Evolutionary conservation across 1,140 invertebrate species (phyloP).

Genomic region (Potamilus streckersoni): DNA sequence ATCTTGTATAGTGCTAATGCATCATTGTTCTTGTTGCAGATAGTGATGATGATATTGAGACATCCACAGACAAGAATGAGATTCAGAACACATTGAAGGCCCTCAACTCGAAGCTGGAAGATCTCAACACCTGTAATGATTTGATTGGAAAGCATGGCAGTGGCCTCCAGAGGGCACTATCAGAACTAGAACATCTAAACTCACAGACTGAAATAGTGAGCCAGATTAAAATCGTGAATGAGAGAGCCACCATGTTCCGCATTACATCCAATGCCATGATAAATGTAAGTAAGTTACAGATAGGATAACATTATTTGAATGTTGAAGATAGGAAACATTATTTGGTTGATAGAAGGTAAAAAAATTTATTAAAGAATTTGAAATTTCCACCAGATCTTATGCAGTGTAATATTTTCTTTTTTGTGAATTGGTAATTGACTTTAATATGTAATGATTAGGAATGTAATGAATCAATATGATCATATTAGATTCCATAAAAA

Average conservation of each 20-base stretch:
- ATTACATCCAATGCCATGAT: constrained; percentile 97
- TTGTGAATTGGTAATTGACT: no score
- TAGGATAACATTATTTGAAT: no score
- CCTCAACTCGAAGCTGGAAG: constrained; percentile 79
- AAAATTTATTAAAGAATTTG: no score
- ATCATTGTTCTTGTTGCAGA: constrained; percentile 69
- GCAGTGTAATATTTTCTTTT: no score
- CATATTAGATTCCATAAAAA: no score
- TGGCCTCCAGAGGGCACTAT: constrained; percentile 83
- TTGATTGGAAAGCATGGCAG: constrained; percentile 88
- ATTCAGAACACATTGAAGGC: constrained; percentile 74
- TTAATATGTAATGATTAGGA: no score
- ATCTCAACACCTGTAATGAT: constrained; percentile 90
- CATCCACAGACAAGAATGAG: constrained; percentile 71
- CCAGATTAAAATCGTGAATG: constrained; percentile 84
- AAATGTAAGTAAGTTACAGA: constrained; percentile 85
- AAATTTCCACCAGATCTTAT: no score
- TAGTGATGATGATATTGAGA: constrained; percentile 76
- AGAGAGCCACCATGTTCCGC: constrained; percentile 90
- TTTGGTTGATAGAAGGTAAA: no score
- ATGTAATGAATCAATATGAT: no score
- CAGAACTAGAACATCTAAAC: constrained; percentile 84
- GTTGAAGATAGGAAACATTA: no score
- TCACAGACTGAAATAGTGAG: constrained; percentile 71
- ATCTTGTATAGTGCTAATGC: neutral